Evolutionary conservation across 30 jellyfish, hydroid and myxozoan genomes (phyloP).

Genomic region (Sanderia malayensis): DNA sequence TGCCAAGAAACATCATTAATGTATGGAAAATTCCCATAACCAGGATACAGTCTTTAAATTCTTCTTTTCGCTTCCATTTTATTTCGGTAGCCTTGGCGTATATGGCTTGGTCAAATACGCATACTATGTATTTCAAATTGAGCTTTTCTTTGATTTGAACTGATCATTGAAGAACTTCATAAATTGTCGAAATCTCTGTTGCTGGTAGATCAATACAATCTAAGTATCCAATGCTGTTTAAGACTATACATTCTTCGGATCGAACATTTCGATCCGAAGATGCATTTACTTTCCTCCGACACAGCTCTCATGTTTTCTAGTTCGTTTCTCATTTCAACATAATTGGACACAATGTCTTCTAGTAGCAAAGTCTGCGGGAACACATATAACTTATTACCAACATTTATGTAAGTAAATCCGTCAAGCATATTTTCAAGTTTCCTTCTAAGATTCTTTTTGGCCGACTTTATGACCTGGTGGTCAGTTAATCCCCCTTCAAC

Average conservation of each 20-base stretch:
- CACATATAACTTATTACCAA: slow-evolving; percentile 1
- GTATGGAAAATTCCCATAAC: slow-evolving; percentile 22
- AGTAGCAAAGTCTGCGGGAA: slow-evolving; percentile 7
- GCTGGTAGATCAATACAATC: slow-evolving; percentile 31
- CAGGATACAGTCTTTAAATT: slow-evolving; percentile 8
- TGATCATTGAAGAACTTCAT: slow-evolving; percentile 10
- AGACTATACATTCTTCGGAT: background rate
- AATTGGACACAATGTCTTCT: slow-evolving; percentile 6
- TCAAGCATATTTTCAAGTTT: slow-evolving; percentile 1
- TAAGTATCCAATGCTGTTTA: background rate
- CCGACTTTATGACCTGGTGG: slow-evolving; percentile 4
- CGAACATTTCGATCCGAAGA: background rate
- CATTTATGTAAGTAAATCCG: background rate
- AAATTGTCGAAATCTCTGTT: slow-evolving; percentile 26
- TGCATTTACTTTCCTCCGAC: background rate
- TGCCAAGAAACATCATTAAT: slow-evolving; percentile 13
- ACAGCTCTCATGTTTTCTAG: slow-evolving; percentile 1
- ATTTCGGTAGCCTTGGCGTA: slow-evolving; percentile 24
- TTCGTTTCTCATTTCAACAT: slow-evolving; percentile 1
- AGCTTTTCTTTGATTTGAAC: slow-evolving; percentile 37
- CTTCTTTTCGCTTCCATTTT: slow-evolving; percentile 13
- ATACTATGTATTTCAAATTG: slow-evolving; percentile 9
- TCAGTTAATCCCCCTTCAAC: slow-evolving; percentile 2
- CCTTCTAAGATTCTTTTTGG: slow-evolving; percentile 14
- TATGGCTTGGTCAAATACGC: slow-evolving; percentile 35